A percentile compares a stretch with the other conserved stretches of the same genome.
phyloP scores from a whole-genome alignment of 2,113 vertebrate species.

The Syngnathus floridae region DNA sequence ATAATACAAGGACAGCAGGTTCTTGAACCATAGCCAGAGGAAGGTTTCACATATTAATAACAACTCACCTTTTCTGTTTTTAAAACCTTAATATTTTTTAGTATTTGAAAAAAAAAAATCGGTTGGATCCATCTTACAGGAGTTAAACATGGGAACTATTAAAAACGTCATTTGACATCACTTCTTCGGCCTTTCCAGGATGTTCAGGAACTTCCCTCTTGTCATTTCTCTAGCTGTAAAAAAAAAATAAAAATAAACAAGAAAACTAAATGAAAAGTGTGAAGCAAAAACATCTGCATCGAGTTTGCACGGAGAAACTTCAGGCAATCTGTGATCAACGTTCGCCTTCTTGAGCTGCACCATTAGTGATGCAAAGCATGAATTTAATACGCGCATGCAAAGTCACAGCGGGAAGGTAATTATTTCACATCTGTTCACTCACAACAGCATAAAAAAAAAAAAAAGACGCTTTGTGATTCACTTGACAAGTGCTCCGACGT shows the following conservation, averaged over 20 bases:
- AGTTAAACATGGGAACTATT: not conserved
- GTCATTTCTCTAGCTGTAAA: slow-evolving; percentile 98
- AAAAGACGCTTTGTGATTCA: slow-evolving; percentile 30
- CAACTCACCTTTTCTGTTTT: not conserved
- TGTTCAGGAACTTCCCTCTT: slow-evolving; percentile 96
- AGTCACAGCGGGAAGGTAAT: slow-evolving; percentile 86
- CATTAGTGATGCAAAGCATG: slow-evolving; percentile 87
- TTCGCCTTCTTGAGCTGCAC: slow-evolving; percentile 58
- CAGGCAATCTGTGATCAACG: slow-evolving; percentile 7
- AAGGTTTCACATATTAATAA: not conserved
- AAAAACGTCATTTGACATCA: slow-evolving; percentile 50
- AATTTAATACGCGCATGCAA: slow-evolving; percentile 85
- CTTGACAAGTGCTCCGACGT: slow-evolving; percentile 24
- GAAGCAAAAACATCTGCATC: not conserved
- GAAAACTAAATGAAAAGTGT: slow-evolving; percentile 21
- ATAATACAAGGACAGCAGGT: slow-evolving; percentile 19
- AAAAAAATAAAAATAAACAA: slow-evolving; percentile 29
- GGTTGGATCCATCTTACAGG: slow-evolving; percentile 5
- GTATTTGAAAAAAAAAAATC: slow-evolving; percentile 5
- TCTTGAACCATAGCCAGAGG: not conserved
- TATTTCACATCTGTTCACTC: slow-evolving; percentile 95
- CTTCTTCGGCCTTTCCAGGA: slow-evolving; percentile 95
- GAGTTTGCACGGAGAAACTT: not conserved
- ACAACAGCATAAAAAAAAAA: slow-evolving; percentile 79
- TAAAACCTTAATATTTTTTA: not conserved